phyloP scores from a whole-genome alignment of 2,797 vertebrate genomes.

The Gambusia yucatana region DNA sequence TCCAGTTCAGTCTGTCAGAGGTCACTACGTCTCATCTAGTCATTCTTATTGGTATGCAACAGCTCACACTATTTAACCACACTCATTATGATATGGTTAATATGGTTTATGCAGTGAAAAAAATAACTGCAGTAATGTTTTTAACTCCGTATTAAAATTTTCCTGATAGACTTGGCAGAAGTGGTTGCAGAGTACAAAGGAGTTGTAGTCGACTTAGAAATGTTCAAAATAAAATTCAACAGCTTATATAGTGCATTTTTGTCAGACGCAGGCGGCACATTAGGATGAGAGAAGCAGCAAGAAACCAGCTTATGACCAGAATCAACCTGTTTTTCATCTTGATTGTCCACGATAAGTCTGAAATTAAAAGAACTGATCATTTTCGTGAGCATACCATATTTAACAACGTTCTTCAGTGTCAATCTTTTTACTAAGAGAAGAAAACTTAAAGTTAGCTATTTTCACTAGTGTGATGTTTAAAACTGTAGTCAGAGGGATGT shows the following conservation, averaged over 20 bases:
- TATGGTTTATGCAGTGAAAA: slow-evolving; percentile 10
- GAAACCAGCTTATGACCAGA: background rate
- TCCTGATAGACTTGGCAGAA: slow-evolving; percentile 12
- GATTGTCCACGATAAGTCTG: background rate
- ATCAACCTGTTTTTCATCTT: background rate
- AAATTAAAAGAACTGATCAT: background rate
- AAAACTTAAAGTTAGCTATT: background rate
- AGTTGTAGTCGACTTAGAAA: background rate
- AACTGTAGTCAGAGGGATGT: background rate
- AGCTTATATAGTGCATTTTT: background rate
- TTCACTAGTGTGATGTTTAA: background rate
- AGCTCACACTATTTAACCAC: slow-evolving; percentile 17
- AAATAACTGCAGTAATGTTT: background rate
- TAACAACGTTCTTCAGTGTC: background rate
- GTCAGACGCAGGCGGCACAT: background rate
- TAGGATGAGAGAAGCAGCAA: background rate
- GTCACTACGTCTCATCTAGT: slow-evolving; percentile 16
- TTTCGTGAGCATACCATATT: background rate
- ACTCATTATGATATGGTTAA: slow-evolving; percentile 14
- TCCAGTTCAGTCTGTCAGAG: slow-evolving; percentile 1
- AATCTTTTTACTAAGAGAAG: background rate
- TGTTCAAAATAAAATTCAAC: slow-evolving; percentile 2
- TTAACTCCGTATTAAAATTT: slow-evolving; percentile 4
- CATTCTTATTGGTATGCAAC: slow-evolving; percentile 21
- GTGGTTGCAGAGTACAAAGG: slow-evolving; percentile 19